Evolutionary conservation across 2,797 vertebrate species (phyloP).

Genomic region (Caiman crocodilus): DNA sequence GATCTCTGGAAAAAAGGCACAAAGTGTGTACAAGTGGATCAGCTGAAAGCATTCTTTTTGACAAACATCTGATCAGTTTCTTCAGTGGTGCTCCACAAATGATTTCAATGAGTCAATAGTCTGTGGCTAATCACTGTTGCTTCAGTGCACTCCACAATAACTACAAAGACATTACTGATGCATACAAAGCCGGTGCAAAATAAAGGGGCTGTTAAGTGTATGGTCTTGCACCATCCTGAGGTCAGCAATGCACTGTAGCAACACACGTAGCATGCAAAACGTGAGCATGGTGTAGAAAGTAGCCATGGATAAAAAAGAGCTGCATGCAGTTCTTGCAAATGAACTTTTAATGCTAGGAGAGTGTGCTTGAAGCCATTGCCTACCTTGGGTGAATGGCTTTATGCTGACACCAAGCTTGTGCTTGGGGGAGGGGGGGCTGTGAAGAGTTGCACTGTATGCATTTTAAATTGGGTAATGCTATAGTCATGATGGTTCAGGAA

Average conservation of each 20-base stretch:
- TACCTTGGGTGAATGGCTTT: background rate
- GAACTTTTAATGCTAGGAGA: background rate
- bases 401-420: background rate
- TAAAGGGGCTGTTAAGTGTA: fast-evolving
- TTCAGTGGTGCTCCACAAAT: background rate
- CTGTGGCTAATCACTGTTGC: background rate
- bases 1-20: background rate
- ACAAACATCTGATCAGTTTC: background rate
- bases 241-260: background rate
- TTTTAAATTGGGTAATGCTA: too few species aligned
- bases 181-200: background rate
- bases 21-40: background rate
- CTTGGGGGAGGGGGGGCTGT: background rate
- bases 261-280: background rate
- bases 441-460: too few species aligned
- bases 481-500: too few species aligned
- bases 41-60: background rate
- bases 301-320: background rate
- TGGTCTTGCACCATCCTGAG: background rate
- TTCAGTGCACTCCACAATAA: background rate
- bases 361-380: background rate
- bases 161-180: fast-evolving
- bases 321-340: background rate
- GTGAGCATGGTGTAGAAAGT: background rate
- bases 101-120: background rate